Conservation (phyloP, 2,113 vertebrate genomes). For the Smithornis capensis region DNA sequence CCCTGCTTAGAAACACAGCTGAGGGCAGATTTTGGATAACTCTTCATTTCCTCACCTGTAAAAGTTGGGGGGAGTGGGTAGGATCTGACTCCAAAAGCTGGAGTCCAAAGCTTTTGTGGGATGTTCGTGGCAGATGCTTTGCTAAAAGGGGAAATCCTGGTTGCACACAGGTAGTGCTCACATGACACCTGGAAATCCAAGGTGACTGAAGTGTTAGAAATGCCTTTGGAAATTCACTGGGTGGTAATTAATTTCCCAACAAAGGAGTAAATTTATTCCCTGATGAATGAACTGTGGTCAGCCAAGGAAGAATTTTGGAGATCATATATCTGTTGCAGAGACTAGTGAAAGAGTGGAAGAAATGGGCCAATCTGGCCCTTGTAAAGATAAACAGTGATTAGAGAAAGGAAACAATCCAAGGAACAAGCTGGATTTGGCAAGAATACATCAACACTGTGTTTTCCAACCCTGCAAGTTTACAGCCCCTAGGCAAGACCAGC, state of each 20-base stretch:
- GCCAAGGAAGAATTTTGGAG: constrained; percentile 45
- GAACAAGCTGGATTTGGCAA: constrained; percentile 67
- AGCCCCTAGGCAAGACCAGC: constrained; percentile 57
- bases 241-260: not conserved
- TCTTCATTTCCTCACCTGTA: not conserved
- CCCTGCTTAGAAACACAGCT: not conserved
- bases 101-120: not conserved
- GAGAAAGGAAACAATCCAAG: constrained; percentile 63
- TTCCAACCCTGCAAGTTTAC: constrained; percentile 62
- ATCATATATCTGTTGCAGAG: constrained; percentile 27
- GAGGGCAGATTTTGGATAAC: not conserved
- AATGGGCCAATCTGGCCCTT: constrained; percentile 59
- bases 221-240: not conserved
- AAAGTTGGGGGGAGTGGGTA: not conserved
- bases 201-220: not conserved
- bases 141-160: not conserved
- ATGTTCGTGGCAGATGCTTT: not conserved
- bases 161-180: accelerated
- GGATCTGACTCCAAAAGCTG: not conserved
- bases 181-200: not conserved
- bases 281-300: not conserved
- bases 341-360: constrained; percentile 46
- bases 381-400: constrained; percentile 68
- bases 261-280: constrained; percentile 23
- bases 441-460: constrained; percentile 20